phyloP scores from a whole-genome alignment of 2,888 invertebrate species.

The Sipha maydis region DNA sequence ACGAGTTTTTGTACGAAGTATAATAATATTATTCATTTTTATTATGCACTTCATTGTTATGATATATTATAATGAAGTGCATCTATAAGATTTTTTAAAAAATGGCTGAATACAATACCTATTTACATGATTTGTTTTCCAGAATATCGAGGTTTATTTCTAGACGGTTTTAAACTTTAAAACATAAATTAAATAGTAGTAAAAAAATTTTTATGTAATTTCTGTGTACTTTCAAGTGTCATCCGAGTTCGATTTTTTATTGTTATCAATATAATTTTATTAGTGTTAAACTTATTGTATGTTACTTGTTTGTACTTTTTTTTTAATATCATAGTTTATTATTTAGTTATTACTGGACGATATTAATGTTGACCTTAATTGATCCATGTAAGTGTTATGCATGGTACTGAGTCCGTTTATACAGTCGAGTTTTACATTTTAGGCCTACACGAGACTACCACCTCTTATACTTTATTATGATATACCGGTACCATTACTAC shows the following conservation, averaged over 20 bases:
- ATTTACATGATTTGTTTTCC: too few species aligned
- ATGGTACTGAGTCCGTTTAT: not conserved
- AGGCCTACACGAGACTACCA: not conserved
- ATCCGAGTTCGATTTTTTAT: slow-evolving; percentile 7
- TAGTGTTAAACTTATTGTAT: not conserved
- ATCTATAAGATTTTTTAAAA: too few species aligned
- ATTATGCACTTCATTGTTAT: not conserved
- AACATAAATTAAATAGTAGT: not conserved
- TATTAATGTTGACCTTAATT: slow-evolving; percentile 47
- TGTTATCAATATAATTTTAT: not conserved
- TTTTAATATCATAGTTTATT: slow-evolving; percentile 8
- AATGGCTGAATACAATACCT: too few species aligned
- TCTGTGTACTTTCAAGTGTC: not conserved
- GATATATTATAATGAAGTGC: not conserved
- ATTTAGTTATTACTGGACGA: slow-evolving; percentile 22
- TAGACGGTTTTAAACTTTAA: not conserved
- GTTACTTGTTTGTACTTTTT: not conserved
- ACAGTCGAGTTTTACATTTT: not conserved
- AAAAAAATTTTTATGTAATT: not conserved
- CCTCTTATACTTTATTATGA: not conserved
- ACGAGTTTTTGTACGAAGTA: too few species aligned
- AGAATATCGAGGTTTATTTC: too few species aligned
- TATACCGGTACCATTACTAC: too few species aligned
- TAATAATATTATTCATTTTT: too few species aligned
- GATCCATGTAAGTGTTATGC: not conserved